phyloP scores from a whole-genome alignment of 2,797 vertebrate species.

The Anableps anableps region DNA sequence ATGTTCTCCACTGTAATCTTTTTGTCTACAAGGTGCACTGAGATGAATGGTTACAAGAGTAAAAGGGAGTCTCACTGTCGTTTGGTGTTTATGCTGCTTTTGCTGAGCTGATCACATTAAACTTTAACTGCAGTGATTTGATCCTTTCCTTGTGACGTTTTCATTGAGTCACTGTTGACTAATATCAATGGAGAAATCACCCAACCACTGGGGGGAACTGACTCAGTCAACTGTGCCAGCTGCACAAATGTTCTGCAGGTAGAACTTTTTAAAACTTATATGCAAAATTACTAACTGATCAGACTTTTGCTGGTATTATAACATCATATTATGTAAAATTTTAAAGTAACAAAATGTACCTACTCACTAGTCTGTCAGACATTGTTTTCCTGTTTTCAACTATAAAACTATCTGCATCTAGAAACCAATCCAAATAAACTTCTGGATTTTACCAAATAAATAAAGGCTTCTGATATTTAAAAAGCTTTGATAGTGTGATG shows the following conservation, averaged over 20 bases:
- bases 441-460: not conserved
- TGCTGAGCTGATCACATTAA: not conserved
- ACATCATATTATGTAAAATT: not conserved
- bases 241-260: not conserved
- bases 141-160: not conserved
- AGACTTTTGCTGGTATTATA: not conserved
- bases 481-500: not conserved
- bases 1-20: constrained; percentile 67
- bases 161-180: not conserved
- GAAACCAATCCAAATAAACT: not conserved
- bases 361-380: not conserved
- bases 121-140: not conserved
- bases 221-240: not conserved
- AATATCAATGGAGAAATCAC: not conserved
- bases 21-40: constrained; percentile 68
- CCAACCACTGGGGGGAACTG: not conserved
- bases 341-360: not conserved
- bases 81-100: not conserved
- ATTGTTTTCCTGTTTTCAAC: not conserved
- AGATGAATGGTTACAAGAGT: constrained; percentile 53
- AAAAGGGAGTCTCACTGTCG: not conserved
- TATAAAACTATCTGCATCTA: not conserved
- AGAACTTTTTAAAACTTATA: not conserved
- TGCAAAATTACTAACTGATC: not conserved
- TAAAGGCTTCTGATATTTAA: not conserved